Evolutionary conservation across 1,140 invertebrate species (phyloP), one percentile per base, ranked within the genome.

Genomic region (Camponotus floridanus): DNA sequence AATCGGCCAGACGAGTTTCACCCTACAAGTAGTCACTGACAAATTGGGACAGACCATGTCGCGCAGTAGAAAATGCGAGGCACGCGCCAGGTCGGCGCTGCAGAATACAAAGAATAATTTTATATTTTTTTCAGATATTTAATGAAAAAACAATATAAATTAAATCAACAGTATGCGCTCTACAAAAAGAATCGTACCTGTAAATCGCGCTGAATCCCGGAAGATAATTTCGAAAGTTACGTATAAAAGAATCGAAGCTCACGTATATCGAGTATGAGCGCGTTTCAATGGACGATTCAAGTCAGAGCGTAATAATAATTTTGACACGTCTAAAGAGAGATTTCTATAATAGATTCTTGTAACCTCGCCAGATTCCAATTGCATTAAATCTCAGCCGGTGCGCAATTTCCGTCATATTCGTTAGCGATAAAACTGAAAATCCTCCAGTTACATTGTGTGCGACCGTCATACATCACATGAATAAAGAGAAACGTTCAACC

Each of bases 1-100:
- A 78, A 85, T 76, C 74, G 73, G 74, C 83, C 71, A 85, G 83
- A 57, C 73, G 57, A 57, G 57, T 78, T 85, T 74, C 55, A 61
- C 55, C 68, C 68, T 61, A 45, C 83, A 76, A 85, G 71, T 84
- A 84, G 81, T 65, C 83, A 65, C 83, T 65, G 83, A 85, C 73
- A 85, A 85, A 85, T 85, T 85, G 73, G 61, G 57, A 21, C 59
- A 64, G 74, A 55, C 59, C 61, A 79, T 13, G 71, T 79, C 45
- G 74, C 74, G 33, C n/a, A 15, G 61, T 61, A 21, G 59, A 78
- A 76, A 65, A 85, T 76, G 83, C 59, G 9, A 85, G 62, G 33
- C 83, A 85, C 61, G 74, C 83, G 79, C 55, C 79, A 83, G 68
- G n/a, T 62, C 68, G 62, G 68, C 55, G 68, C 42, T 83, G 6